Percentiles rank a stretch among this genome's conserved stretches.
phyloP scores from a whole-genome alignment of 1,140 invertebrate genomes.

The Leptonema lineaticorne region DNA sequence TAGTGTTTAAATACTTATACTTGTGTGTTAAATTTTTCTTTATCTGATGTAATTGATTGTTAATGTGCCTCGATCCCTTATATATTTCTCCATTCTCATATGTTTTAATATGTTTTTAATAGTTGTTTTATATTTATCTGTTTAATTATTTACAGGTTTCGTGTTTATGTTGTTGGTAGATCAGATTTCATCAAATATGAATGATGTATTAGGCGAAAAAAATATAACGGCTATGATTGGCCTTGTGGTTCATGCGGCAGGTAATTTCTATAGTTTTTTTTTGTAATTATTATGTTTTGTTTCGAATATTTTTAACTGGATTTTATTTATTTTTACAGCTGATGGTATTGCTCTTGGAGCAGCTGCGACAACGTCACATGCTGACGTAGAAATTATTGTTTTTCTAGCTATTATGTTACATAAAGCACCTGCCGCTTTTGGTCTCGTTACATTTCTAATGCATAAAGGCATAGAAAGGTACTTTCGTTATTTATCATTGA shows the following conservation, averaged over 20 bases:
- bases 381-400: slow-evolving; percentile 96
- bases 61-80: too few relatives aligned
- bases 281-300: slow-evolving; percentile 8
- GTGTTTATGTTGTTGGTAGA: slow-evolving; percentile 98
- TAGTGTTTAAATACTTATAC: too few relatives aligned
- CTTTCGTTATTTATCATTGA: neutral
- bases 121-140: too few relatives aligned
- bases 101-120: too few relatives aligned
- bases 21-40: too few relatives aligned
- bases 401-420: slow-evolving; percentile 99
- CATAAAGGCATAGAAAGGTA: slow-evolving; percentile 88
- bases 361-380: slow-evolving; percentile 90
- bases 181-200: slow-evolving; percentile 72
- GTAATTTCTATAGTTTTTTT: slow-evolving; percentile 46
- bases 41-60: too few relatives aligned
- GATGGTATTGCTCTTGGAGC: slow-evolving; percentile 97
- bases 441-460: slow-evolving; percentile 93
- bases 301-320: slow-evolving; percentile 18
- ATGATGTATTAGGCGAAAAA: slow-evolving; percentile 64
- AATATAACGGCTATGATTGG: slow-evolving; percentile 93
- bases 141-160: slow-evolving; percentile 66
- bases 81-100: too few relatives aligned
- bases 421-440: slow-evolving; percentile 98
- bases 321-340: slow-evolving; percentile 59
- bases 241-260: slow-evolving; percentile 94